phyloP scores from a whole-genome alignment of 2,888 invertebrate genomes.

The Neelides folsomi region DNA sequence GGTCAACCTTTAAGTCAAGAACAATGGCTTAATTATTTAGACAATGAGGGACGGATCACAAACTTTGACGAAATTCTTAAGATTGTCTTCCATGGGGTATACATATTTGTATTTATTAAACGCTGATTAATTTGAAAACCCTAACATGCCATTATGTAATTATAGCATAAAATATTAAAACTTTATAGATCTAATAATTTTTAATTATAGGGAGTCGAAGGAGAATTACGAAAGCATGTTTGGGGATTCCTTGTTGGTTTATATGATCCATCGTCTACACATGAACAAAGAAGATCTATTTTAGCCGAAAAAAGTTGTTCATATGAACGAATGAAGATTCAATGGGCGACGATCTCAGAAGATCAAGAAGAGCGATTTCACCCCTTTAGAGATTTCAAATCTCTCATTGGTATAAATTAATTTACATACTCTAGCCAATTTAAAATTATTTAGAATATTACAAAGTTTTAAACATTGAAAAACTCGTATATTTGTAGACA shows the following conservation, averaged over 20 bases:
- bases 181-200: neutral
- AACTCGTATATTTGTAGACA: conserved; percentile 48
- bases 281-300: conserved; percentile 53
- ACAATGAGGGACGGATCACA: conserved; percentile 63
- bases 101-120: conserved; percentile 35
- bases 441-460: no score
- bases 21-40: conserved; percentile 70
- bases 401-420: conserved; percentile 55
- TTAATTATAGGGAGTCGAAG: conserved; percentile 58
- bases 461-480: no score
- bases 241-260: conserved; percentile 93
- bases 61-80: conserved; percentile 66
- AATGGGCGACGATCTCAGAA: conserved; percentile 82
- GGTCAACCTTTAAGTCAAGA: conserved; percentile 58
- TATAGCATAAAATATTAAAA: neutral
- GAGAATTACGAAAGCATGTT: conserved; percentile 61
- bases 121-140: no score
- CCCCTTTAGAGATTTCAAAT: conserved; percentile 78
- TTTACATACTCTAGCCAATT: no score
- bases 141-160: no score
- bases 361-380: conserved; percentile 78
- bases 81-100: conserved; percentile 80
- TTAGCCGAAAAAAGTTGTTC: conserved; percentile 63
- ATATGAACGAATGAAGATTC: conserved; percentile 89
- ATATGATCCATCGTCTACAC: conserved; percentile 69